phyloP scores from a whole-genome alignment of 2,113 vertebrate genomes.

The Willisornis vidua region DNA sequence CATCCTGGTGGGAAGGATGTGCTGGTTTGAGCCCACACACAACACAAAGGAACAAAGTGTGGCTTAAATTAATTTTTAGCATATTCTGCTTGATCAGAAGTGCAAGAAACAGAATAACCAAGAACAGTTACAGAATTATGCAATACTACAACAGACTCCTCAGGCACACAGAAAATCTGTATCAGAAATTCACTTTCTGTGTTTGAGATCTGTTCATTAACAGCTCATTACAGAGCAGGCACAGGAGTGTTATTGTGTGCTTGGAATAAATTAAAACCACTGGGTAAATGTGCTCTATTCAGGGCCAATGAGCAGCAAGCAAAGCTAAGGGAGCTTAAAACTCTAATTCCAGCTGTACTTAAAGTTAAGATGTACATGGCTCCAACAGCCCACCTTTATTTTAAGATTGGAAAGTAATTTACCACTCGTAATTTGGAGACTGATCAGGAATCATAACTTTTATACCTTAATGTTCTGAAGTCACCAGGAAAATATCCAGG shows the following conservation, averaged over 20 bases:
- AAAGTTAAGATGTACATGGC: conserved; percentile 6
- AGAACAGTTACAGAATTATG: not conserved
- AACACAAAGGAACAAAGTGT: not conserved
- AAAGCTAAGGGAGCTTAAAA: not conserved
- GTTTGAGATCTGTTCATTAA: conserved; percentile 5
- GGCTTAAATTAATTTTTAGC: not conserved
- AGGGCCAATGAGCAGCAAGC: not conserved
- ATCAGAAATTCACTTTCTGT: not conserved
- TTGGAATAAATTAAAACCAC: conserved; percentile 32
- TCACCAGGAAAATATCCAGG: conserved; percentile 36
- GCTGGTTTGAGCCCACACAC: not conserved
- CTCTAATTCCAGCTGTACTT: not conserved
- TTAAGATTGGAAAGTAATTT: conserved; percentile 46
- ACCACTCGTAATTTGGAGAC: not conserved
- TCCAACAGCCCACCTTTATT: conserved; percentile 52
- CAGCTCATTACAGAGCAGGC: not conserved
- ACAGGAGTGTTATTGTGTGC: not conserved
- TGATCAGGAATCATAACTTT: not conserved
- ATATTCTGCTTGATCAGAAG: not conserved
- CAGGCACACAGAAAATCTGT: not conserved
- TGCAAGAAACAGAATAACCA: not conserved
- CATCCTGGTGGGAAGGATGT: not conserved
- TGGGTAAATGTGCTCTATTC: not conserved
- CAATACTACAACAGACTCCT: not conserved
- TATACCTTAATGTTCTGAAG: conserved; percentile 1